Evolutionary conservation across 2,888 invertebrate species (phyloP).

Genomic region (Ormyrus pomaceus): DNA sequence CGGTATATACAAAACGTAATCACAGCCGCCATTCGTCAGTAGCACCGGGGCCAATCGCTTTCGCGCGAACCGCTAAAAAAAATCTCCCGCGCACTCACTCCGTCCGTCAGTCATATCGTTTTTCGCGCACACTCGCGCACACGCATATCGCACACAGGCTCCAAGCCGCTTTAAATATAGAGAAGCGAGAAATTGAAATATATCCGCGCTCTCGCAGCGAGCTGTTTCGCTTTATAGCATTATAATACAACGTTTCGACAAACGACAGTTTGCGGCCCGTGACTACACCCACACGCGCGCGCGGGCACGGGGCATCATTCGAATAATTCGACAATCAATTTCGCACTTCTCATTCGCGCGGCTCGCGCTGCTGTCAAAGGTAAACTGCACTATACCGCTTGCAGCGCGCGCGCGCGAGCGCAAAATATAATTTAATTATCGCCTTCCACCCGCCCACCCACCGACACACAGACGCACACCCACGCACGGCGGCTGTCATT

Average conservation of each 20-base stretch:
- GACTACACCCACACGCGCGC: not conserved
- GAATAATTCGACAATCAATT: conserved; percentile 45
- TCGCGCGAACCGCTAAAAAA: too few relatives aligned
- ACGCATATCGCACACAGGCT: not conserved
- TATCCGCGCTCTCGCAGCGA: not conserved
- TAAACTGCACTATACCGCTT: not conserved
- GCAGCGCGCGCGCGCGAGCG: not conserved
- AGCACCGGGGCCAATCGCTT: too few relatives aligned
- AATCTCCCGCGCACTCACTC: not conserved
- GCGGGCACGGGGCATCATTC: not conserved
- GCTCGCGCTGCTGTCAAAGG: conserved; percentile 6
- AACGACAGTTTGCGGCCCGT: conserved; percentile 14
- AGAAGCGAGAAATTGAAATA: not conserved
- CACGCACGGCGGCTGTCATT: conserved; percentile 2
- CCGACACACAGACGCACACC: too few relatives aligned
- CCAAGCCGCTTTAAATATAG: not conserved
- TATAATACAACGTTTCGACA: not conserved
- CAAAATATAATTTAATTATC: conserved; percentile 51
- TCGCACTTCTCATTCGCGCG: conserved; percentile 29
- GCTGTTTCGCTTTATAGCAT: not conserved
- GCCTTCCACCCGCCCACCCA: not conserved
- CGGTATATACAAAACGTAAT: conserved; percentile 3
- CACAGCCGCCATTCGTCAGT: not conserved
- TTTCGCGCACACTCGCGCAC: not conserved
- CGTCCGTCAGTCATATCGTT: not conserved